Conservation (phyloP, 1,140 invertebrate genomes). For the Trypoxylus dichotomus region DNA sequence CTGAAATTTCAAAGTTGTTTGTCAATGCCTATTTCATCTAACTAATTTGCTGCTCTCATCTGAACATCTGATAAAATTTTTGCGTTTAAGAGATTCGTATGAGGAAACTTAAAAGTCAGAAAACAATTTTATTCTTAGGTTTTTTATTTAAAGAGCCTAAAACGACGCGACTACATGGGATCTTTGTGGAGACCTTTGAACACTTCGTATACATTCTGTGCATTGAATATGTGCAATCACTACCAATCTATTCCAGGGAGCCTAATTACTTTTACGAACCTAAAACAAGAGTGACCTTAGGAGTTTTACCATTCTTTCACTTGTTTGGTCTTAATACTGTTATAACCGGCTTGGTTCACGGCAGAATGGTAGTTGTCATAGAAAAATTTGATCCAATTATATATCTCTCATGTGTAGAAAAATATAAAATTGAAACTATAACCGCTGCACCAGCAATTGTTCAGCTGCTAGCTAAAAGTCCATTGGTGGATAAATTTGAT, state of each 20-base stretch:
- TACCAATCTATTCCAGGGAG: not conserved
- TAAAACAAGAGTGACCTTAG: not conserved
- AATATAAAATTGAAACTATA: conserved; percentile 12
- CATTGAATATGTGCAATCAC: no score
- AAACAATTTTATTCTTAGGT: no score
- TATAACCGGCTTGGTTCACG: not conserved
- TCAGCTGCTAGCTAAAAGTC: not conserved
- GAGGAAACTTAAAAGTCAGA: no score
- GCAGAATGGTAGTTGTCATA: not conserved
- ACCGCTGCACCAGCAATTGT: not conserved
- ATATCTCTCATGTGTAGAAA: not conserved
- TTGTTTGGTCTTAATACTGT: not conserved
- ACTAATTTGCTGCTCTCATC: no score
- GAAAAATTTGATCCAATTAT: conserved; percentile 4
- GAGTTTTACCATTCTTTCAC: conserved; percentile 21
- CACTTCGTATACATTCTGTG: no score
- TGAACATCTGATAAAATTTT: no score
- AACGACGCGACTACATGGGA: no score
- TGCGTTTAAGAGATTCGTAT: no score
- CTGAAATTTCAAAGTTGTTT: no score
- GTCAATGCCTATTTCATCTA: no score
- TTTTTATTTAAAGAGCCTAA: no score
- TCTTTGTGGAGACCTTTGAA: not conserved
- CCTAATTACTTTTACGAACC: not conserved
- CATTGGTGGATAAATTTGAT: conserved; percentile 1